Evolutionary conservation across 1,140 invertebrate genomes (phyloP), one percentile per base, ranked within the genome.

Genomic region (Bradynema listronoti): DNA sequence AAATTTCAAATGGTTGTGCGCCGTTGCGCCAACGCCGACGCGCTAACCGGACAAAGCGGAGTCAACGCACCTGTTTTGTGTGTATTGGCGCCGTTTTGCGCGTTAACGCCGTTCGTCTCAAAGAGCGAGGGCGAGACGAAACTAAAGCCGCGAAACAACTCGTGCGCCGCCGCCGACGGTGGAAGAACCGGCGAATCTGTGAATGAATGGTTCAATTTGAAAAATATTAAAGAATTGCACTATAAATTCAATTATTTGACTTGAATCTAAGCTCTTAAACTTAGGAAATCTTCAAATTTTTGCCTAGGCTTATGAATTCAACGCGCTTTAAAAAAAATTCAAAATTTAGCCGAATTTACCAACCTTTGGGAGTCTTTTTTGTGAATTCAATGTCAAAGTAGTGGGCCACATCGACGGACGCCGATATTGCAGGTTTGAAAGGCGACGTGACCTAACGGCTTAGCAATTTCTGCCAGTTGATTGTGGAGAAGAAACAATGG

Each of bases 321-420:
- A 39, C 36, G 36, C 6, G 27, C 29, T 2, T 1, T n/a, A 34
- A 54, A 58, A 11, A 32, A 30, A 36, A 59, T 14, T 56, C 16
- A 30, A 24, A 56, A 24, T 16, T 16, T 22, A 24, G 9, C 25
- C 25, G 9, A 5, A 24, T 4, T 11, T 50, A 64, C n/a, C 63
- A 78, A 87, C 87, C 87, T 86, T 84, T 86, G 1, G 93, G 93
- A 30, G 92, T 95, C 81, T 91, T 90, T 65, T 88, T 90, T n/a
- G 93, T 97, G 79, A 94, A 98, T 83, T 97, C 92, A 59, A 87
- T 87, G 82, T 99, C 94, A 80, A 99, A 99, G 81, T 96, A 96
- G 79, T 90, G 91, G 9, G 91, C 90, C 81, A 96, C 91, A 76
- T 98, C 92, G 34, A 27, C 19, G 16, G 47, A 24, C 5, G 19